Conservation (phyloP, 2,113 vertebrate species). For the Rhinoderma darwinii region DNA sequence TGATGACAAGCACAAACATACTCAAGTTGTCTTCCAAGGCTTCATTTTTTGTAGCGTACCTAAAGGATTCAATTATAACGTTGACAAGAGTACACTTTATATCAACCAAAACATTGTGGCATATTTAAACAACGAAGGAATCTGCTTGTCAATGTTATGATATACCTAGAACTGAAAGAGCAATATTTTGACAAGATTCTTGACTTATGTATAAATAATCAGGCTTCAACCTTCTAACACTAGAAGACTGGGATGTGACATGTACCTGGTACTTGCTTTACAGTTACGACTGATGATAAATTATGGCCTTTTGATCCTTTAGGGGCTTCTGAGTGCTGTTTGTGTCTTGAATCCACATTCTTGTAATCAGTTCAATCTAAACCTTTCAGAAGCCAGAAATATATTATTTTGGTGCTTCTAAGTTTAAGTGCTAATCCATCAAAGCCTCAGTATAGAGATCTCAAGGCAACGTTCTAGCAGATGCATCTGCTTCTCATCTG, state of each 20-base stretch:
- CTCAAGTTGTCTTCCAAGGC: conserved; percentile 62
- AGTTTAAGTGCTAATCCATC: conserved; percentile 67
- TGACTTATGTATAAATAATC: conserved; percentile 71
- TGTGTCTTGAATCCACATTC: conserved; percentile 65
- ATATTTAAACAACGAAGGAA: conserved; percentile 72
- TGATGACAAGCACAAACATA: conserved; percentile 6
- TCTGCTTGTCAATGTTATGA: conserved; percentile 72
- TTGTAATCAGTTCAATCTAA: conserved; percentile 63
- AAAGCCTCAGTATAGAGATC: conserved; percentile 59
- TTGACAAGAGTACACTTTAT: conserved; percentile 68
- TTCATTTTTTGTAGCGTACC: conserved; percentile 61
- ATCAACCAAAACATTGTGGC: conserved; percentile 70
- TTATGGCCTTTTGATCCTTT: conserved; percentile 64
- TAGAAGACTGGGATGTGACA: conserved; percentile 67
- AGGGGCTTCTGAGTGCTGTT: conserved; percentile 64
- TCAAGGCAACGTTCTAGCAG: conserved; percentile 57
- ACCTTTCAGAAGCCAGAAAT: conserved; percentile 61
- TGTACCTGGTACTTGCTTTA: conserved; percentile 63
- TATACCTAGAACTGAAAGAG: conserved; percentile 75
- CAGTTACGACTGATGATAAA: conserved; percentile 69
- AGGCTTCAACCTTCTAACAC: conserved; percentile 72
- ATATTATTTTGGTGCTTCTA: conserved; percentile 65
- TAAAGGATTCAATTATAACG: conserved; percentile 68
- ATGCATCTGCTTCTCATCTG: conserved; percentile 55
- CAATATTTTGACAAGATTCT: conserved; percentile 75